phyloP scores from a whole-genome alignment of 2,113 vertebrate species.

The Tenrec ecaudatus region DNA sequence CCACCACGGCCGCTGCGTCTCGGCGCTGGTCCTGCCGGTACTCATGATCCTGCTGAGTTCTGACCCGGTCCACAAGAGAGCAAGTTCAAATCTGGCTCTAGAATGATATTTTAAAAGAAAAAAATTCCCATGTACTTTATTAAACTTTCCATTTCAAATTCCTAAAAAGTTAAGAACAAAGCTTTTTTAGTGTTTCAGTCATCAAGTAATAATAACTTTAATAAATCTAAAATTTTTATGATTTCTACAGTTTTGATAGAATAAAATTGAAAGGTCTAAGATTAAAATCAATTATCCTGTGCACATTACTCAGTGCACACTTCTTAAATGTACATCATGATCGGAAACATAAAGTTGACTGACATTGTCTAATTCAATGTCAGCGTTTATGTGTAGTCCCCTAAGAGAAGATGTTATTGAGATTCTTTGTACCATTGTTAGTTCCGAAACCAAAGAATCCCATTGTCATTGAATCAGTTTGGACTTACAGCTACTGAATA shows the following conservation, averaged over 20 bases:
- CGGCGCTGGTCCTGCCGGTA: too few species aligned
- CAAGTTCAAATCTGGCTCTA: too few species aligned
- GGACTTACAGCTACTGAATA: too few species aligned
- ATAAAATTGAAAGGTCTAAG: slow-evolving; percentile 28
- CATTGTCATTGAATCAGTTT: too few species aligned
- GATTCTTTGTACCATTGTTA: background rate
- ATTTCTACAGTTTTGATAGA: slow-evolving; percentile 6
- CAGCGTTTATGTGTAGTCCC: background rate
- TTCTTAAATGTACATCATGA: background rate
- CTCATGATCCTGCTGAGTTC: too few species aligned
- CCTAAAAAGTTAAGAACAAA: background rate
- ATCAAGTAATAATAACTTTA: background rate
- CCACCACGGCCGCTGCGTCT: too few species aligned
- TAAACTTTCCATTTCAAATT: slow-evolving; percentile 31
- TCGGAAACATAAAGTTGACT: background rate
- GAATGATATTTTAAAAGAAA: too few species aligned
- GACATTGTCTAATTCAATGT: background rate
- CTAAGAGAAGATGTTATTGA: background rate
- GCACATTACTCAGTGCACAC: background rate
- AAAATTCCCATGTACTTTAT: background rate
- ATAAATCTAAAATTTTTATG: slow-evolving; percentile 2
- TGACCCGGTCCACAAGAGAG: too few species aligned
- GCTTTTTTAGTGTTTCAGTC: slow-evolving; percentile 15
- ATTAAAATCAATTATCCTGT: background rate
- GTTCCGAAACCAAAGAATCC: too few species aligned